phyloP scores from a whole-genome alignment of 1,140 invertebrate species.

The Steinernema feltiae region DNA sequence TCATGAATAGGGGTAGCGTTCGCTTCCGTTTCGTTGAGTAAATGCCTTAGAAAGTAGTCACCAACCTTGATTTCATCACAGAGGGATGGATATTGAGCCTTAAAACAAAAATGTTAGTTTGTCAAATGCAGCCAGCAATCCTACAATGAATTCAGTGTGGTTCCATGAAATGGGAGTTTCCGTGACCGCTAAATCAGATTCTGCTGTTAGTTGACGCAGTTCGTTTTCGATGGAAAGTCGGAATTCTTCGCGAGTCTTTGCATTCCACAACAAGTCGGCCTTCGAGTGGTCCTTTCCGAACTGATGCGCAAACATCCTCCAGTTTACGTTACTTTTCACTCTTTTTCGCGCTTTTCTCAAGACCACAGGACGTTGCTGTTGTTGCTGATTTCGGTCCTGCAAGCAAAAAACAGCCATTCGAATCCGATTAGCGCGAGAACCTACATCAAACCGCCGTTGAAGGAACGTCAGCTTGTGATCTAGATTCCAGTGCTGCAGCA shows the following conservation, averaged over 20 bases:
- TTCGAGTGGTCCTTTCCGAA: conserved; percentile 88
- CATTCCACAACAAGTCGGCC: conserved; percentile 87
- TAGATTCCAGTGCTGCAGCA: conserved; percentile 82
- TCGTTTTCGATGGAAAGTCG: conserved; percentile 86
- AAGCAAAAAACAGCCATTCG: background rate
- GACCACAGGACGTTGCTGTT: conserved; percentile 72
- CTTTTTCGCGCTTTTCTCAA: conserved; percentile 75
- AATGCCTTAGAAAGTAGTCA: conserved; percentile 88
- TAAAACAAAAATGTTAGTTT: conserved; percentile 20
- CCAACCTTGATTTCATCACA: conserved; percentile 95
- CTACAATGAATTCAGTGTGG: conserved; percentile 70
- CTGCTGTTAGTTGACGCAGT: conserved; percentile 77
- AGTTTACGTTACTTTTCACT: conserved; percentile 83
- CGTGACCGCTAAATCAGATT: conserved; percentile 72
- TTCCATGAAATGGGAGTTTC: conserved; percentile 79
- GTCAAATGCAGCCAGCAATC: no score
- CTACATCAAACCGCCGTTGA: conserved; percentile 29
- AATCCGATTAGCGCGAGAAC: conserved; percentile 59
- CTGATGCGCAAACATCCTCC: conserved; percentile 75
- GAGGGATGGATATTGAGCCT: conserved; percentile 79
- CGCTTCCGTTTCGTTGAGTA: conserved; percentile 79
- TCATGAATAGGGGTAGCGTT: conserved; percentile 74
- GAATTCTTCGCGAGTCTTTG: conserved; percentile 85
- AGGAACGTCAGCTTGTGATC: conserved; percentile 66
- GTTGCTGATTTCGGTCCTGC: conserved; percentile 28